phyloP scores from a whole-genome alignment of 2,113 vertebrate species.

The Malurus alboscapulatus region DNA sequence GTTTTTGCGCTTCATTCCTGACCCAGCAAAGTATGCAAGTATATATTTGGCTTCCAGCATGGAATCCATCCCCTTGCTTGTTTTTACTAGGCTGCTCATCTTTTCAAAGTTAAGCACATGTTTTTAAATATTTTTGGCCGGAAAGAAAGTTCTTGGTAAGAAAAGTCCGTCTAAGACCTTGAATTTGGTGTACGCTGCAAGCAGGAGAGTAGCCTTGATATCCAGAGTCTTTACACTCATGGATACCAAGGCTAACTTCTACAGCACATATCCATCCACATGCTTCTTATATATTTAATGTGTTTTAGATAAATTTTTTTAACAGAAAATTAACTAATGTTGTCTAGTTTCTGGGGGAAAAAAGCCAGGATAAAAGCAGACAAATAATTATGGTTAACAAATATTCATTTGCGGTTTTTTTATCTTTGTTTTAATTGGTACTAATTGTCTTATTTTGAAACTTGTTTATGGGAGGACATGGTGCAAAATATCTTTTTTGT shows the following conservation, averaged over 20 bases:
- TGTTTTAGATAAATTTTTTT: not conserved
- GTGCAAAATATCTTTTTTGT: not conserved
- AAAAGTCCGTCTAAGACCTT: not conserved
- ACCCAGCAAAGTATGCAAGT: constrained; percentile 5
- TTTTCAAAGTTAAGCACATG: not conserved
- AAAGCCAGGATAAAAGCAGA: not conserved
- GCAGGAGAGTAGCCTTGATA: not conserved
- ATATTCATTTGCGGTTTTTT: not conserved
- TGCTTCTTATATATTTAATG: not conserved
- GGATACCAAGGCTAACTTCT: not conserved
- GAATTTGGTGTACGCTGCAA: not conserved
- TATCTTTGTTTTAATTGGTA: not conserved
- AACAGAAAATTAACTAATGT: no score
- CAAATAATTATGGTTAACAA: not conserved
- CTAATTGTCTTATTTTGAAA: not conserved
- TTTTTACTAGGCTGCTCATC: not conserved
- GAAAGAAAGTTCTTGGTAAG: not conserved
- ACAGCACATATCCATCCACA: not conserved
- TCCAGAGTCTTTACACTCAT: not conserved
- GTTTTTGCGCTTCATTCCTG: constrained; percentile 22
- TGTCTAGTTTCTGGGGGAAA: not conserved
- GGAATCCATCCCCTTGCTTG: not conserved
- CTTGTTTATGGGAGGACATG: not conserved
- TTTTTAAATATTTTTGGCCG: not conserved
- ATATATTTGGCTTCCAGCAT: constrained; percentile 18